phyloP scores from a whole-genome alignment of 2,113 vertebrate genomes.

The Sciurus niger region DNA sequence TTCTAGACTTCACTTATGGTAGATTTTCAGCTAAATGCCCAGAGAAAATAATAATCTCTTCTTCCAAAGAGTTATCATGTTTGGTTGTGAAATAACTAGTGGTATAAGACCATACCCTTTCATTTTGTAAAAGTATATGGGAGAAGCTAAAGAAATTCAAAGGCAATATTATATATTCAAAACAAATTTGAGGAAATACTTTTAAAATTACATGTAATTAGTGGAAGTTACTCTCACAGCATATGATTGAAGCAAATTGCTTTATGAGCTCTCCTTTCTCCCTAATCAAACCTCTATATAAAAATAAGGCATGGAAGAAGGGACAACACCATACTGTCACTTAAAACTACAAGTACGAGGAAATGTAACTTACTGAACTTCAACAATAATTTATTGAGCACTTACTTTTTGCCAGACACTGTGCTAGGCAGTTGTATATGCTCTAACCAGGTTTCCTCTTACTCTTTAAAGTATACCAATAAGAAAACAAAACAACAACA shows the following conservation, averaged over 20 bases:
- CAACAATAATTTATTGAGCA: slow-evolving; percentile 15
- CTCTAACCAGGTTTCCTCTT: slow-evolving; percentile 36
- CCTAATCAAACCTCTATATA: slow-evolving; percentile 58
- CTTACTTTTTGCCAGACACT: slow-evolving; percentile 43
- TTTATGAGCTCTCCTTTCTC: slow-evolving; percentile 69
- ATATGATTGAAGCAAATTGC: slow-evolving; percentile 77
- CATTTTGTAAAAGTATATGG: slow-evolving; percentile 85
- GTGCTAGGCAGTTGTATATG: background rate
- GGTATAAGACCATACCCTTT: slow-evolving; percentile 76
- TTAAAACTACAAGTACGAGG: slow-evolving; percentile 53
- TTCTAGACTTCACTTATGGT: slow-evolving; percentile 56
- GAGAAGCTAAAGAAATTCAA: slow-evolving; percentile 86
- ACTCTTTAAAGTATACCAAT: background rate
- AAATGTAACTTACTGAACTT: background rate
- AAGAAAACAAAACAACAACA: background rate
- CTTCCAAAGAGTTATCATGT: slow-evolving; percentile 6
- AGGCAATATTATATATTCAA: slow-evolving; percentile 79
- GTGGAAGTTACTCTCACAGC: slow-evolving; percentile 73
- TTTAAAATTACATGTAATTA: slow-evolving; percentile 82
- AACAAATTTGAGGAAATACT: slow-evolving; percentile 80
- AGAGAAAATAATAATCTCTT: slow-evolving; percentile 66
- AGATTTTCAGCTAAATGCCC: slow-evolving; percentile 70
- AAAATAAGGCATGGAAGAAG: slow-evolving; percentile 36
- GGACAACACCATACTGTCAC: background rate
- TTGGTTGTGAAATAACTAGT: slow-evolving; percentile 74